phyloP scores from a whole-genome alignment of 1,140 invertebrate species.

The Drosophila kepulauana region DNA sequence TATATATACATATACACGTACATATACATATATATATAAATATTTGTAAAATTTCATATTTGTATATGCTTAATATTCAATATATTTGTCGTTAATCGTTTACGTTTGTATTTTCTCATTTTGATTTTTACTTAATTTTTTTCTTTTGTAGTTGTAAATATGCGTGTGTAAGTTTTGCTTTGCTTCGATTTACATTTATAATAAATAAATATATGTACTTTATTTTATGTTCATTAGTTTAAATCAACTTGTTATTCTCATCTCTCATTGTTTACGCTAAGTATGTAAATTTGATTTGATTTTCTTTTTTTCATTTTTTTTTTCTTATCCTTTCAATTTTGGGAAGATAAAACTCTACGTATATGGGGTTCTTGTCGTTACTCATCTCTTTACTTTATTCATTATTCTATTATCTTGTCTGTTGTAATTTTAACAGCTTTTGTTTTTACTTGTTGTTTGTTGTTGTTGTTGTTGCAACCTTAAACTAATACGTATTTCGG shows the following conservation, averaged over 20 bases:
- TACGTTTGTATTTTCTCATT: slow-evolving; percentile 15
- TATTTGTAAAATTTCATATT: slow-evolving; percentile 57
- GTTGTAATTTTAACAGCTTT: slow-evolving; percentile 6
- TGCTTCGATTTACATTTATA: slow-evolving; percentile 37
- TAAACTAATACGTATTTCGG: slow-evolving; percentile 81
- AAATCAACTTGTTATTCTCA: slow-evolving; percentile 56
- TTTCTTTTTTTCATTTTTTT: slow-evolving; percentile 3
- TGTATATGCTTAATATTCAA: slow-evolving; percentile 66
- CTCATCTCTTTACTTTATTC: background rate
- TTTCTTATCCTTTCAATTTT: slow-evolving; percentile 41
- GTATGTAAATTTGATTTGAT: slow-evolving; percentile 13
- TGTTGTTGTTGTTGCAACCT: slow-evolving; percentile 72
- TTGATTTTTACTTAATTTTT: slow-evolving; percentile 1
- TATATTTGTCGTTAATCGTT: slow-evolving; percentile 68
- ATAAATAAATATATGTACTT: slow-evolving; percentile 69
- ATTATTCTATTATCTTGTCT: slow-evolving; percentile 12
- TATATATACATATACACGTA: slow-evolving; percentile 47
- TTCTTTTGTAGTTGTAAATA: slow-evolving; percentile 56
- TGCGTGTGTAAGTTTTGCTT: slow-evolving; percentile 53
- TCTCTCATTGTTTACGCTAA: slow-evolving; percentile 45
- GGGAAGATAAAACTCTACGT: slow-evolving; percentile 80
- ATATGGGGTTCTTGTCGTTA: slow-evolving; percentile 63
- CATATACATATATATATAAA: slow-evolving; percentile 61
- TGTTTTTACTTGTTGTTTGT: slow-evolving; percentile 30
- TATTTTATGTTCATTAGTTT: slow-evolving; percentile 36